phyloP scores from a whole-genome alignment of 2,113 vertebrate species.

The Nesospiza acunhae region DNA sequence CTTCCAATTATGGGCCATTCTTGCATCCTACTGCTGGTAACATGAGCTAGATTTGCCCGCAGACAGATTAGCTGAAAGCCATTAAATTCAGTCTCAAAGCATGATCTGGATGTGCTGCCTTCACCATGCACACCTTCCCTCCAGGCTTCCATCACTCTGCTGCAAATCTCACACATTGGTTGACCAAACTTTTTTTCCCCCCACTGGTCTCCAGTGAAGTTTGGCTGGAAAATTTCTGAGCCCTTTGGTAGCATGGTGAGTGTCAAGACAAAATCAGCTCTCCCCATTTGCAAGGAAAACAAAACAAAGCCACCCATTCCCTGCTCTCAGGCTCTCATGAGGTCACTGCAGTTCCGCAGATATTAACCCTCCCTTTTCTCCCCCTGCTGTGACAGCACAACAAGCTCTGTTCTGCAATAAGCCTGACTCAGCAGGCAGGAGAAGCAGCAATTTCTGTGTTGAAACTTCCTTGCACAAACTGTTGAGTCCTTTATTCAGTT shows the following conservation, averaged over 20 bases:
- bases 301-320: not conserved
- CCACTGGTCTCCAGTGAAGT: not conserved
- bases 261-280: not conserved
- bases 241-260: not conserved
- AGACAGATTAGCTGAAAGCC: conserved; percentile 53
- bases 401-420: not conserved
- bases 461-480: not conserved
- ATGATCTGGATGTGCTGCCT: conserved; percentile 37
- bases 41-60: conserved; percentile 53
- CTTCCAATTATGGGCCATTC: conserved; percentile 68
- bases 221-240: conserved; percentile 54
- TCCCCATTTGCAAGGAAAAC: not conserved
- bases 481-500: not conserved
- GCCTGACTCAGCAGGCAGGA: not conserved
- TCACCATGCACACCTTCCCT: not conserved
- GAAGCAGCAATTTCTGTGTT: not conserved
- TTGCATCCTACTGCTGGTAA: conserved; percentile 71
- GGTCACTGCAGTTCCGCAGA: not conserved
- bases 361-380: not conserved
- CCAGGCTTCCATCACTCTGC: not conserved
- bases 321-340: not conserved
- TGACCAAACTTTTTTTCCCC: not conserved
- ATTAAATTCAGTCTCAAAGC: conserved; percentile 59
- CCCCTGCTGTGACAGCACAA: not conserved
- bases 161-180: not conserved